Evolutionary conservation across 2,113 vertebrate species (phyloP), one percentile per base, ranked within the genome.

Genomic region (Elachura formosa): DNA sequence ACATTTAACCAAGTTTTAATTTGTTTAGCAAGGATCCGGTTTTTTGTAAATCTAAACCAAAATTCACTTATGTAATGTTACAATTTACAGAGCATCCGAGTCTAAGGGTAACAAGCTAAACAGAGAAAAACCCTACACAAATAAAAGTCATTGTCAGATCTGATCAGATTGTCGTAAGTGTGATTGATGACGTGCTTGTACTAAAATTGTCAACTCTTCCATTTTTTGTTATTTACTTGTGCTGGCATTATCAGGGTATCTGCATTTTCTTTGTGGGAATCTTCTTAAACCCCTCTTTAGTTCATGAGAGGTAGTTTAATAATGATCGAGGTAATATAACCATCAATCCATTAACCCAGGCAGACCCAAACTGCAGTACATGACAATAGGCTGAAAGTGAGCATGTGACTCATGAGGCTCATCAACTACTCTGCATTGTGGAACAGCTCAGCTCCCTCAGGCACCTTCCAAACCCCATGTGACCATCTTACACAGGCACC

Each of bases 11-110:
- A 54, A 2, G 2, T 46, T 83, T 94, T 89, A 34, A 90, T 29
- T 31, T 63, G 20, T 58, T 93, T 80, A 51, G 46, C 33, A 89
- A 67, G 55, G 58, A 85, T 71, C 2, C 6, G 17, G 8, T 45
- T 90, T 90, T 93, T 77, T 63, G 46, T 56, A 74, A 92, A 84
- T 52, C 4, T 29, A 72, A 89, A 79, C 14, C 33, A 51, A 58
- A 92, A 84, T 68, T 75, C 29, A 81, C 28, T 49, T 33, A 75
- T 13, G 28, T 41, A 76, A 72, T 31, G 15, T 43, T 71, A 38
- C 43, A 84, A 74, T 89, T 81, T 59, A 67, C 25, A 84, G 33
- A 72, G 55, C 16, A 61, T 29, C 34, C 56, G n/a, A 78, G 15
- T 40, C 24, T 82, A 66, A 68, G 34, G 24, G 31, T 69, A 87